These are phyloP conservation scores for Seira sanloemensis DNA, from an alignment of 2,888 invertebrate genomes.

Conservation along the genomic window DNA sequence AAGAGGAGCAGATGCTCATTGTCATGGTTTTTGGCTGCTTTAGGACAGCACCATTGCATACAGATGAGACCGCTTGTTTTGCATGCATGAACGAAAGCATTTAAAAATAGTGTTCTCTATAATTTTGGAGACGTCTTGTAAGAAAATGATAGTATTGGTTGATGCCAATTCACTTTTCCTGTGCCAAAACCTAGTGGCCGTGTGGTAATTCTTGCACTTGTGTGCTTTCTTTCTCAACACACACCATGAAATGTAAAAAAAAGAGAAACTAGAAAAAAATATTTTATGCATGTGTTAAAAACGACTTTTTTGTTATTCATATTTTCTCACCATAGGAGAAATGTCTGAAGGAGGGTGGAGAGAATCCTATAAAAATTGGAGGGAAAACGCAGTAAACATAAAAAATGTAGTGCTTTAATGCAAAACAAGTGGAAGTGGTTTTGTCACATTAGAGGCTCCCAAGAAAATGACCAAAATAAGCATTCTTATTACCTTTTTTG, in stretches of 20 bases:
- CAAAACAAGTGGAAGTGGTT: constrained; percentile 3
- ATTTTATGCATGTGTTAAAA: neutral
- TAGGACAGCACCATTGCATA: constrained; percentile 57
- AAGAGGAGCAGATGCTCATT: constrained; percentile 60
- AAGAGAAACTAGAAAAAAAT: neutral
- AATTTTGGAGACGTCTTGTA: constrained; percentile 47
- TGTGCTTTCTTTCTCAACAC: constrained; percentile 3
- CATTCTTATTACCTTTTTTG: constrained; percentile 14
- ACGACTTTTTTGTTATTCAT: constrained; percentile 9
- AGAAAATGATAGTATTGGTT: constrained; percentile 61
- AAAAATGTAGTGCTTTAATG: constrained; percentile 8
- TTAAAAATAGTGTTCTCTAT: constrained; percentile 22
- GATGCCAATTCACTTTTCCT: constrained; percentile 64
- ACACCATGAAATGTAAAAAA: neutral
- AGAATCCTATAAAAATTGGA: neutral
- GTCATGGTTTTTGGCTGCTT: constrained; percentile 57
- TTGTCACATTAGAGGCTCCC: neutral
- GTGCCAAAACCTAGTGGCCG: constrained; percentile 64
- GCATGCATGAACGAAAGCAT: constrained; percentile 63
- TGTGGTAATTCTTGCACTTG: constrained; percentile 63
- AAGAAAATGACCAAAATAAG: constrained; percentile 11
- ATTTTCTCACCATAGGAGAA: constrained; percentile 12
- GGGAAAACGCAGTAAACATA: neutral
- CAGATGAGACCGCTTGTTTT: constrained; percentile 67
- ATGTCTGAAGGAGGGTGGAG: neutral